Base-by-base conservation (phyloP, 2,113 vertebrate species). In the Bujurquina vittata region DNA sequence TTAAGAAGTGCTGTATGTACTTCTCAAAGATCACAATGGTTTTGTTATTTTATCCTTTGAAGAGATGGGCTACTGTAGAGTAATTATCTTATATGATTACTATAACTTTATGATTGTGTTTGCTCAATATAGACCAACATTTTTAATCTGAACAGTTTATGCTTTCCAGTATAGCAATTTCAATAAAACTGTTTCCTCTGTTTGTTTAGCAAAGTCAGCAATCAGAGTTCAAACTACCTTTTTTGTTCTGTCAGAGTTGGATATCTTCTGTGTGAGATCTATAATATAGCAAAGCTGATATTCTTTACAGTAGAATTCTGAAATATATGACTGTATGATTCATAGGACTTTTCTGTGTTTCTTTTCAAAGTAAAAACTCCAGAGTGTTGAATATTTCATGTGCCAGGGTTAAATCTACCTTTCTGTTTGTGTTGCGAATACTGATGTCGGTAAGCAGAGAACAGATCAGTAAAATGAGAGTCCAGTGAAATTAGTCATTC, bases 401-500 rank as follows among this genome's bases (percentile, higher is more conserved):
- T 49, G 18, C 10, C 29, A 56, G 59, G n/a, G 65, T 84, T 22
- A 55, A 63, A 35, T 63, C 8, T 35, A 22, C 12, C n/a, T 58
- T 40, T 65, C 61, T 46, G 62, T 79, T 67, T 80, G 10, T 22
- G 11, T 49, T 62, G 67, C 69, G 49, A 81, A 69, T 65, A 15
- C 15, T 58, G 43, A 20, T 67, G 29, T 73, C 14, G 29, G 11
- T 56, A 10, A 67, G 54, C 15, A 14, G 58, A 49, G 46, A 84
- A 81, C 37, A 37, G 18, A 23, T 31, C 58, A 67, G 26, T 49
- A 37, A 80, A 87, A 85, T 26, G 17, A 10, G 10, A 79, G 46
- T n/a, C 14, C 7, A 74, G 73, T 29, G 46, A 80, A 83, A 91
- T 85, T 15, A 88, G 65, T 82, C 26, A 46, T 46, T 52, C 23